Percentiles rank a stretch among this genome's conserved stretches.
These are phyloP conservation scores for Caenorhabditis sp. DNA, from an alignment of 2,888 invertebrate species.

Conservation along the genomic window DNA sequence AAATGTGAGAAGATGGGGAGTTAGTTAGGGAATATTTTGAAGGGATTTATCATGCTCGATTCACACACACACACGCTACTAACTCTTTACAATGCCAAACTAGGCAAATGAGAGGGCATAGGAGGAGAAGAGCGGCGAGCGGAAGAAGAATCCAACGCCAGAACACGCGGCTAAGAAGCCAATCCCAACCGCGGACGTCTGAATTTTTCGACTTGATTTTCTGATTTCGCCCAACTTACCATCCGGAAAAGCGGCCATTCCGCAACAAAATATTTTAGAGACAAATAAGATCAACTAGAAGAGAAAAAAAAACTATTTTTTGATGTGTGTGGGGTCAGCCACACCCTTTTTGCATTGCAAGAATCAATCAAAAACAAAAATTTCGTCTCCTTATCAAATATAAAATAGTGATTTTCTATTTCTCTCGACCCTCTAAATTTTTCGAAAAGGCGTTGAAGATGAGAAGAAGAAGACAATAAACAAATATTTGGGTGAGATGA, in stretches of 20 bases:
- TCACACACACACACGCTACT: constrained; percentile 22
- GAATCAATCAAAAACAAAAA: not conserved
- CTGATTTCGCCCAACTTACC: no score
- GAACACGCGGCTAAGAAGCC: constrained; percentile 41
- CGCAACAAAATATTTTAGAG: not conserved
- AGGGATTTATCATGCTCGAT: not conserved
- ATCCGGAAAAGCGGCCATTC: constrained; percentile 41
- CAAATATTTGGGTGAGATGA: not conserved
- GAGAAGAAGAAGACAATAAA: constrained; percentile 1
- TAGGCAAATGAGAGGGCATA: constrained; percentile 21
- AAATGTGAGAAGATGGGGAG: constrained; percentile 30
- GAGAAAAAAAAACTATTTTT: constrained; percentile 9
- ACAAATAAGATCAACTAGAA: not conserved
- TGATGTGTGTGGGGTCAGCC: constrained; percentile 18
- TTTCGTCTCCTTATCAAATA: constrained; percentile 12
- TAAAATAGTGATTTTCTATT: not conserved
- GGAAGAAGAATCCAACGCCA: constrained; percentile 50
- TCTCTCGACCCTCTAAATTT: not conserved
- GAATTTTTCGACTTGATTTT: no score
- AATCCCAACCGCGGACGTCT: constrained; percentile 52
- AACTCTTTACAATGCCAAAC: constrained; percentile 42
- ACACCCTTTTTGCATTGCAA: constrained; percentile 13
- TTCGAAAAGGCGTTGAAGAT: not conserved
- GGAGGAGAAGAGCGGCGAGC: constrained; percentile 43
- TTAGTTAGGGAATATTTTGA: constrained; percentile 5